Evolutionary conservation across 2,797 vertebrate species (phyloP), one percentile per base, ranked within the genome.

Genomic region (Phylloscopus collybita): DNA sequence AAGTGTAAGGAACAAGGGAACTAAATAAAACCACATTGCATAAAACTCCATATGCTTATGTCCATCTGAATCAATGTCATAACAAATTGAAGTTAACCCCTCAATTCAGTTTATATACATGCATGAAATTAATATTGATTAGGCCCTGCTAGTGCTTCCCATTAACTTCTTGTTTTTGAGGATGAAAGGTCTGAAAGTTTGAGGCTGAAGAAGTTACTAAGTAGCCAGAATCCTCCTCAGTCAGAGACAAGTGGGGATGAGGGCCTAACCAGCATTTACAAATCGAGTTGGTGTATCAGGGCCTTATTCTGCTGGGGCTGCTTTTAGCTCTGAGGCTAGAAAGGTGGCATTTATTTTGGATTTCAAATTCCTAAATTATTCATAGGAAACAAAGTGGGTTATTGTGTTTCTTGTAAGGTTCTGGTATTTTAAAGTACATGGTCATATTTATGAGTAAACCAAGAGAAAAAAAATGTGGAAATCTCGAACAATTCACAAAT

Each of bases 251-350:
- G 38, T 13, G 10, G 11, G 21, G 5, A 25, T n/a, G 13, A 53
- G 23, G 27, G 34, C 16, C 18, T 51, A 62, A 49, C 5, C 30
- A 69, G 42, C 18, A 59, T 71, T 16, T 47, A 40, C 1, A 5
- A 30, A n/a, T 10, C 0, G 1, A 34, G 5, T 20, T 10, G 7
- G 12, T 30, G 2, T n/a, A 21, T 54, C 15, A 38, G 22, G 36
- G 23, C 38, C 34, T 80, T 66, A 16, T 20, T 21, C 51, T 66
- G 12, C 22, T 40, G 26, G 14, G 40, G 25, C 32, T 88, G 27
- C 59, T 57, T 80, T 59, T 61, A 70, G 22, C 36, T 74, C 67
- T 73, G 57, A 61, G 45, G 34, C 6, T 32, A 38, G n/a, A 64
- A 80, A 82, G 20, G 15, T 51, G 29, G 16, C 16, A 45, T 82